Evolutionary conservation across 2,888 invertebrate species (phyloP).

Genomic region (Drosophila longiperda): DNA sequence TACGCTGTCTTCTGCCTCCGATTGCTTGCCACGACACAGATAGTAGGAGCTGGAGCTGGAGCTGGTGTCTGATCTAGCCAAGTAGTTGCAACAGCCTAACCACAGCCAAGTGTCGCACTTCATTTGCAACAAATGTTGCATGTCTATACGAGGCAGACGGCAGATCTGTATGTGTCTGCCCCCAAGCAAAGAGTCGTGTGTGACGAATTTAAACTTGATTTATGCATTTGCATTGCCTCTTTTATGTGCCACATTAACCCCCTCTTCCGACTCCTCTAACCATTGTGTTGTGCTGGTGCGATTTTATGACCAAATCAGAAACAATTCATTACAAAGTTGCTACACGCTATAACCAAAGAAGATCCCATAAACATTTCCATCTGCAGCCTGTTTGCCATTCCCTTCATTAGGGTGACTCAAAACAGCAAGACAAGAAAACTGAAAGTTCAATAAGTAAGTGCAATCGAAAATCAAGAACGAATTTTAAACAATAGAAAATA

Average conservation of each 20-base stretch:
- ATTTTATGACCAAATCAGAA: constrained; percentile 61
- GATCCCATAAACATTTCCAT: constrained; percentile 30
- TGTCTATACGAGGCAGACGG: constrained; percentile 34
- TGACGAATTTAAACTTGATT: constrained; percentile 73
- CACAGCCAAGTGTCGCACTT: constrained; percentile 54
- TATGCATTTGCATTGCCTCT: constrained; percentile 52
- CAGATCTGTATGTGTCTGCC: not conserved
- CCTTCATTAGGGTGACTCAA: constrained; percentile 9
- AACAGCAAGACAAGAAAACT: not conserved
- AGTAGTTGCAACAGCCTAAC: constrained; percentile 17
- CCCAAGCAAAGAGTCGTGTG: constrained; percentile 36
- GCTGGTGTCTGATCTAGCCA: constrained; percentile 10
- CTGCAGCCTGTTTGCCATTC: constrained; percentile 28
- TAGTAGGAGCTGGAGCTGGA: not conserved
- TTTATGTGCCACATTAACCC: constrained; percentile 29
- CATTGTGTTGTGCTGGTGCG: not conserved
- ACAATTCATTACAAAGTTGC: constrained; percentile 49
- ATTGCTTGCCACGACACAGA: constrained; percentile 2
- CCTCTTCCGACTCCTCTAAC: not conserved
- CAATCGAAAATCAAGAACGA: not conserved
- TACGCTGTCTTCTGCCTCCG: not conserved
- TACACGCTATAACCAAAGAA: not conserved
- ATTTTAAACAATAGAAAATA: not conserved
- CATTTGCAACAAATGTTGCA: constrained; percentile 75
- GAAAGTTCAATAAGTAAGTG: not conserved